These are phyloP conservation scores for Oceanites oceanicus DNA, from an alignment of 2,113 vertebrate species.

Conservation along the genomic window DNA sequence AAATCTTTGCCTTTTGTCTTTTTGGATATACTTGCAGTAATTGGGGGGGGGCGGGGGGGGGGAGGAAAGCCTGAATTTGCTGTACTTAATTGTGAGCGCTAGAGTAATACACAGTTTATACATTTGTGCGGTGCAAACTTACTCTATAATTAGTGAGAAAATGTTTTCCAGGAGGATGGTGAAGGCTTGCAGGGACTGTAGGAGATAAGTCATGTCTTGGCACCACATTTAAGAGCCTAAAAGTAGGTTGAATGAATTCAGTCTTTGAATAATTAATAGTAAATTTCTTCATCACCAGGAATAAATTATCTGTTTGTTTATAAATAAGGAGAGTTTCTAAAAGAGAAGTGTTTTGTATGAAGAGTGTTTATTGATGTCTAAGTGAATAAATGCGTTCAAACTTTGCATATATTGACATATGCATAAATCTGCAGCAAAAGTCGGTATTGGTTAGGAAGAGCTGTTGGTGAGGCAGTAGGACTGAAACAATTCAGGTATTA, in stretches of 20 bases:
- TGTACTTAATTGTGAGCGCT: background rate
- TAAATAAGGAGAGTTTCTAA: background rate
- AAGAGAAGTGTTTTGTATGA: background rate
- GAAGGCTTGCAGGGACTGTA: background rate
- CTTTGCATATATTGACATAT: background rate
- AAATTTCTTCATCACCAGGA: background rate
- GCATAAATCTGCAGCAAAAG: background rate
- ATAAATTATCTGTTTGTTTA: background rate
- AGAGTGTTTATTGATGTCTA: background rate
- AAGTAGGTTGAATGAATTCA: background rate
- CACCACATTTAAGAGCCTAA: background rate
- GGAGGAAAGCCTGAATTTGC: background rate
- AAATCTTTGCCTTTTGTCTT: background rate
- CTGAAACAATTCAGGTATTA: rapidly evolving
- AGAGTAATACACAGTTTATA: background rate
- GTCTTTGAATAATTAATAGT: background rate
- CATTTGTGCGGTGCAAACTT: background rate
- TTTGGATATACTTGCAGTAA: background rate
- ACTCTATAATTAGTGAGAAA: background rate
- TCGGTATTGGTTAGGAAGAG: background rate
- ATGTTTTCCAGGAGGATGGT: background rate
- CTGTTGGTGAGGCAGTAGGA: background rate
- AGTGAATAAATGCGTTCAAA: background rate
- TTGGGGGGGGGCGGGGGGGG: too few relatives aligned
- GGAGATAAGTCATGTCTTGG: background rate